Evolutionary conservation across 2,888 invertebrate genomes (phyloP), one percentile per base, ranked within the genome.

Genomic region (Linnaemya tessellans): DNA sequence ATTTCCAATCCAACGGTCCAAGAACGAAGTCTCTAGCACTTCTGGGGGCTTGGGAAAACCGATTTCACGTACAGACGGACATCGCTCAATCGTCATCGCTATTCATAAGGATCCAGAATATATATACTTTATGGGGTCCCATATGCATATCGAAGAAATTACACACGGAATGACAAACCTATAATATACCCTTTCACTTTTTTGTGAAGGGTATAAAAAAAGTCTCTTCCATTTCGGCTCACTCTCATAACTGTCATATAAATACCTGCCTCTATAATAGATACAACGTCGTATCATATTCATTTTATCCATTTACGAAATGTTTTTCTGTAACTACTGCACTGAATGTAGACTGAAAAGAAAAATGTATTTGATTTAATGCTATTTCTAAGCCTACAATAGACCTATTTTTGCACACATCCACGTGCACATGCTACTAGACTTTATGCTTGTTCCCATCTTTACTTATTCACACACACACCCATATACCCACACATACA

Each of bases 281-380:
- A 30, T 15, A n/a, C 18, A 4, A 0, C 15, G 1, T n/a, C 46
- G 15, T 46, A n/a, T 3, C n/a, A 35, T 60, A 18, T 18, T 60
- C 60, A 60, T 60, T 25, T 13, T 18, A 60, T 38, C 18, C 30
- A 38, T 7, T 4, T 60, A 11, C 22, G 1, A 41, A 8, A 15
- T 35, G 38, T 5, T 67, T 20, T 60, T 22, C 54, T 3, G 15
- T 0, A 49, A 41, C 3, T 54, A 46, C 25, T 22, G 13, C 51
- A 41, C 54, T 25, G 41, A 54, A 51, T 58, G 35, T 58, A 25
- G 58, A 41, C 64, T 70, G 80, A 46, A 75, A 46, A 73, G n/a
- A n/a, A 73, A 65, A 71, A 51, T 68, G 74, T 73, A 73, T 68
- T 74, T 70, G 43, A 79, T 38, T 79, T 82, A 84, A 84, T 73